Percentiles rank a stretch among this genome's conserved stretches.
phyloP scores from a whole-genome alignment of 2,113 vertebrate species.

The Odocoileus hemionus region DNA sequence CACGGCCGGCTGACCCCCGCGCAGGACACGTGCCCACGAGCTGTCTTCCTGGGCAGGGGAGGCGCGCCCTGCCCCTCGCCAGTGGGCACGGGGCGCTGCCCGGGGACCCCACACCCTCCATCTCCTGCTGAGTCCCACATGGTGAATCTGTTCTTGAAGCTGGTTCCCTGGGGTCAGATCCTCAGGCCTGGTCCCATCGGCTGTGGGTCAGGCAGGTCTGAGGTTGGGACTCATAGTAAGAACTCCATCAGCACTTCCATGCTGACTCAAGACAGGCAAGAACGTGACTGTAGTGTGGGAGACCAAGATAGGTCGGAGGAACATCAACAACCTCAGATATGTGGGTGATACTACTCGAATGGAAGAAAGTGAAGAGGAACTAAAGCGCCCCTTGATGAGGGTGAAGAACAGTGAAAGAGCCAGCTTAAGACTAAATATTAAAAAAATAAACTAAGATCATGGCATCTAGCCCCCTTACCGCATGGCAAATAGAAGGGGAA shows the following conservation, averaged over 20 bases:
- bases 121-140: not conserved
- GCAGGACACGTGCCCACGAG: fast-evolving
- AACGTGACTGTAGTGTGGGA: not conserved
- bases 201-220: fast-evolving
- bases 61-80: fast-evolving
- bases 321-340: not conserved
- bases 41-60: not conserved
- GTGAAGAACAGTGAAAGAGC: not conserved
- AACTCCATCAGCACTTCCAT: fast-evolving
- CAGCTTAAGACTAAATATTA: fast-evolving
- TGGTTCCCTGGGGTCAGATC: not conserved
- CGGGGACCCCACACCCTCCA: fast-evolving
- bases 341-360: fast-evolving
- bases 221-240: fast-evolving
- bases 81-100: fast-evolving
- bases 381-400: fast-evolving
- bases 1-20: fast-evolving
- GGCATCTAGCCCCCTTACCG: fast-evolving
- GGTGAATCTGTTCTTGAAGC: not conserved
- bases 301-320: not conserved
- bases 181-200: not conserved
- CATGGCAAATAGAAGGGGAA: not conserved
- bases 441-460: not conserved
- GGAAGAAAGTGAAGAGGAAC: not conserved
- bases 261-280: not conserved